These are phyloP conservation scores for Timema podura DNA, from an alignment of 2,888 invertebrate species.

Conservation along the genomic window DNA sequence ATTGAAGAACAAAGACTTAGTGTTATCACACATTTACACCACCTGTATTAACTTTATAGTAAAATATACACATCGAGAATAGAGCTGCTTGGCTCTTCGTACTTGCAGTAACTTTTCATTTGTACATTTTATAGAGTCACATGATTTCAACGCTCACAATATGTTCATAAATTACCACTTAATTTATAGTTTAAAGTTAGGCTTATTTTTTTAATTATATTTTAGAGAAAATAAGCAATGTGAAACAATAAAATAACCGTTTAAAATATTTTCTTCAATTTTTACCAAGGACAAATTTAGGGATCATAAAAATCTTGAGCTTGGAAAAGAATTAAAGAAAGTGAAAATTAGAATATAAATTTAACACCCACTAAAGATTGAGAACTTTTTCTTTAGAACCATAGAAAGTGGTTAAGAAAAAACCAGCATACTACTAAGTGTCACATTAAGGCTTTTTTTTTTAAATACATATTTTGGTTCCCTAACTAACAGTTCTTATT, in stretches of 20 bases:
- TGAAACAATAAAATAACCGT: conserved; percentile 1
- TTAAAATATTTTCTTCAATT: neutral
- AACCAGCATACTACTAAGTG: conserved; percentile 23
- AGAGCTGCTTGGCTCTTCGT: conserved; percentile 14
- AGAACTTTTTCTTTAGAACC: neutral
- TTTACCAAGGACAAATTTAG: neutral
- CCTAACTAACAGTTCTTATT: conserved; percentile 10
- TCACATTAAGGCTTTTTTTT: neutral
- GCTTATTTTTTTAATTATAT: conserved; percentile 25
- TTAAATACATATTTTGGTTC: too few species aligned
- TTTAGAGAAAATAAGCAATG: conserved; percentile 7
- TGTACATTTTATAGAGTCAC: conserved; percentile 15
- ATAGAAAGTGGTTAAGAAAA: conserved; percentile 5
- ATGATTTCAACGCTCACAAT: too few species aligned
- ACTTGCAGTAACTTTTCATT: conserved; percentile 20
- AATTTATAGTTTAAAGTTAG: conserved; percentile 20
- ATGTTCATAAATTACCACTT: too few species aligned
- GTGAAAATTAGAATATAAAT: neutral
- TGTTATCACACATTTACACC: conserved; percentile 29
- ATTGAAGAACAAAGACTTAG: conserved; percentile 24
- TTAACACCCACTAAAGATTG: conserved; percentile 8
- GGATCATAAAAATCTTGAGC: too few species aligned
- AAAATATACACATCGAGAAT: conserved; percentile 32
- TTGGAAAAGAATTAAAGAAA: too few species aligned
- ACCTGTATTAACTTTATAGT: conserved; percentile 28